These are phyloP conservation scores for Kuschelorhynchus macadamiae DNA, from an alignment of 2,888 invertebrate species.

Conservation along the genomic window DNA sequence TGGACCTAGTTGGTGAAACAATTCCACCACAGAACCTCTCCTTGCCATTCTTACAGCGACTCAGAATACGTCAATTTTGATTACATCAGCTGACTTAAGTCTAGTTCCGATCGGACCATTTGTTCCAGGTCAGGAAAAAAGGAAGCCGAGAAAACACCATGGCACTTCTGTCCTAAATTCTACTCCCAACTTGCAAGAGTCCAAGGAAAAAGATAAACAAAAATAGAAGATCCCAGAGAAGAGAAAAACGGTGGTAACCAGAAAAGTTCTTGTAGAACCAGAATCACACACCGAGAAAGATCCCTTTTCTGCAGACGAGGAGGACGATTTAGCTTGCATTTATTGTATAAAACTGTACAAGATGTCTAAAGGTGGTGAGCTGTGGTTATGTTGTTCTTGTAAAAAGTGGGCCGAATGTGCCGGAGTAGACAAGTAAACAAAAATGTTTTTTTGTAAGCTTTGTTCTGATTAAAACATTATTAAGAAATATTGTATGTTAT, in stretches of 20 bases:
- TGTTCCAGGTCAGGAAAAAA: not conserved
- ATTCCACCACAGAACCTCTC: no score
- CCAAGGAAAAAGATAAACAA: not conserved
- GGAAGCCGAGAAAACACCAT: not conserved
- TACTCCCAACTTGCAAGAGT: not conserved
- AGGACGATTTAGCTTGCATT: constrained; percentile 41
- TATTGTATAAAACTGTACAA: constrained; percentile 42
- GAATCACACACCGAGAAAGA: not conserved
- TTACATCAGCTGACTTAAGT: not conserved
- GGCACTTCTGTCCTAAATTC: not conserved
- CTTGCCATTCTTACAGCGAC: no score
- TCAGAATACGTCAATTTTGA: not conserved
- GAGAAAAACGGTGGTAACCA: not conserved
- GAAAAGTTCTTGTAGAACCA: not conserved
- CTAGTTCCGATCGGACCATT: not conserved
- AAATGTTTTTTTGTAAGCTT: constrained; percentile 11
- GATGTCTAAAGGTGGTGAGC: constrained; percentile 41
- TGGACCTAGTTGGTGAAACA: no score
- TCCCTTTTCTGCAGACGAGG: constrained; percentile 12
- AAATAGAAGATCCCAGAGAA: not conserved
- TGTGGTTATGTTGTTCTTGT: constrained; percentile 44
- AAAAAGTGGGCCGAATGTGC: constrained; percentile 47
- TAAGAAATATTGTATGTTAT: not conserved
- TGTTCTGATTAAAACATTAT: not conserved
- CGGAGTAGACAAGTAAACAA: constrained; percentile 34